Base-by-base conservation (phyloP, 2,797 vertebrate species). In the Ctenopoma multispine region DNA sequence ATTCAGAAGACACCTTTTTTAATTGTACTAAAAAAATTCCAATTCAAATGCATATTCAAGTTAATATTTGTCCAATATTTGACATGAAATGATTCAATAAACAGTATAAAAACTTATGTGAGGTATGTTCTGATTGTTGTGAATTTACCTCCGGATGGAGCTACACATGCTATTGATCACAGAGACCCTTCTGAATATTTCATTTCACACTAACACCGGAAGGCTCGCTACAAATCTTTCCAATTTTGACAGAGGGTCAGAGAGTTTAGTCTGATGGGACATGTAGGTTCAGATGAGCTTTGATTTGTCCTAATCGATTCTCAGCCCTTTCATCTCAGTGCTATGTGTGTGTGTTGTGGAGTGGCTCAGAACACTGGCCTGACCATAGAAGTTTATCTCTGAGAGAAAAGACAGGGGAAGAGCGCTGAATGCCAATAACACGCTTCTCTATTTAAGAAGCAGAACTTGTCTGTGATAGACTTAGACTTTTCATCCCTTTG, bases 271-370 rank as follows among this genome's bases (percentile, higher is more conserved):
- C 87, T 85, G 87, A 91, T 84, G 84, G 88, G 84, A 90, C 75
- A 54, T 70, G 85, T 85, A 82, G 75, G 84, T 85, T 90, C 87
- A 88, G 82, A 87, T 88, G 67, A 89, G 89, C 88, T 92, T 92
- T 90, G 89, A 92, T 92, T 90, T 82, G 89, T 87, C 83, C 65
- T 84, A 78, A 91, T 93, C 84, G 81, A 92, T 92, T 84, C 83
- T 47, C 81, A 66, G 88, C 77, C 63, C 91, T 94, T 94, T 94
- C 88, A 91, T 94, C 91, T 93, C 62, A 17, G 54, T 34, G 13
- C 34, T 64, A 29, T 47, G 69, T 59, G 54, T 62, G 80, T 77
- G 79, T 65, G 66, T 70, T 73, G 63, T 56, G 24, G 51, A 79
- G 57, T 18, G 63, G 70, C 59, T 84, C 69, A 72, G 77, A 86